Evolutionary conservation across 2,797 vertebrate species (phyloP).

Genomic region (Rhincodon typus): DNA sequence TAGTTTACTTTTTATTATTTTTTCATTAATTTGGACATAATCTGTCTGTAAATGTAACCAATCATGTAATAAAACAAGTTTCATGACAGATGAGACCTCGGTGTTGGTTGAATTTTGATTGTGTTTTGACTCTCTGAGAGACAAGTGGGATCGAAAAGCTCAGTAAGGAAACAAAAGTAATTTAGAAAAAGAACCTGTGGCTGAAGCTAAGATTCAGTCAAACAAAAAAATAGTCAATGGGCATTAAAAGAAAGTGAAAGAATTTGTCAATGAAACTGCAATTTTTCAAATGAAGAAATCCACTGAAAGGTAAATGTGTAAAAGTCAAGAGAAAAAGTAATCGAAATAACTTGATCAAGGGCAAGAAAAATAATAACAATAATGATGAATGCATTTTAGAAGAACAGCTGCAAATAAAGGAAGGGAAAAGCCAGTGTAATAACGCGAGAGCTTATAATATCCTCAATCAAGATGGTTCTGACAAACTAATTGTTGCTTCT

Average conservation of each 20-base stretch:
- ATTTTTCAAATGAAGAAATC: neutral
- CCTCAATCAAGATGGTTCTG: neutral
- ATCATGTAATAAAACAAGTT: no score
- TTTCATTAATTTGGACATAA: neutral
- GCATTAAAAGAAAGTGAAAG: neutral
- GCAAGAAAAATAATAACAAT: neutral
- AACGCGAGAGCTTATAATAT: neutral
- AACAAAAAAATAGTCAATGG: neutral
- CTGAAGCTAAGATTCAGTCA: neutral
- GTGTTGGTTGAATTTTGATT: neutral
- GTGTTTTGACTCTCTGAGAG: neutral
- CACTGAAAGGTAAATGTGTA: neutral
- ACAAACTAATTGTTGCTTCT: neutral
- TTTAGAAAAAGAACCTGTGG: neutral
- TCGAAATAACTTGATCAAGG: neutral
- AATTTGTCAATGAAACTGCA: neutral
- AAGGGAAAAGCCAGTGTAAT: neutral
- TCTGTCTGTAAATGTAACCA: neutral
- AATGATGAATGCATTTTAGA: neutral
- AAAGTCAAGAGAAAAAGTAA: neutral
- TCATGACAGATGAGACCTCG: neutral
- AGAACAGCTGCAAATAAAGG: neutral
- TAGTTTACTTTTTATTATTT: neutral
- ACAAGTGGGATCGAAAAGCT: neutral
- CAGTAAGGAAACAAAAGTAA: neutral